phyloP scores from a whole-genome alignment of 2,888 invertebrate genomes.

The Microchrysa polita region DNA sequence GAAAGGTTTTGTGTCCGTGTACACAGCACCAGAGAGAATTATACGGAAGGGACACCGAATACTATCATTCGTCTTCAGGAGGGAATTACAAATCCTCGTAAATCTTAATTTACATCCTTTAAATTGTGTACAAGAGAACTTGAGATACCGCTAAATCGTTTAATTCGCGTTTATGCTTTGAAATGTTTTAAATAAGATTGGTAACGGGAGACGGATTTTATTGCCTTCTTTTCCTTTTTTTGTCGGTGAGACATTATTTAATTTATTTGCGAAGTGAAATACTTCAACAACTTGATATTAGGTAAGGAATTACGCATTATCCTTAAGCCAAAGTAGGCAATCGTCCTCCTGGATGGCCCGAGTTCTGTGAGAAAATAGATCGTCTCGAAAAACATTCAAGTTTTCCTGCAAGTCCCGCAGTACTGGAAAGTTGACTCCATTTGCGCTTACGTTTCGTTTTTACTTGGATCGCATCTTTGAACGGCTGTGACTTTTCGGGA shows the following conservation, averaged over 20 bases:
- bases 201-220: background rate
- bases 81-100: conserved; percentile 40
- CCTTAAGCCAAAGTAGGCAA: no score
- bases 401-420: no score
- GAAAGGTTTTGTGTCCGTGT: background rate
- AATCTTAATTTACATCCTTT: conserved; percentile 50
- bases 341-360: no score
- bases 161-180: conserved; percentile 9
- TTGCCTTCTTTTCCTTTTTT: conserved; percentile 7
- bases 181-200: conserved; percentile 3
- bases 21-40: background rate
- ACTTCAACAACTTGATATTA: no score
- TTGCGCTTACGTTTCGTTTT: no score
- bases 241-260: background rate
- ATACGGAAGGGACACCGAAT: background rate
- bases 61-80: conserved; percentile 12
- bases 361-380: no score
- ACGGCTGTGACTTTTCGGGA: no score
- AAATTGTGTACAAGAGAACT: conserved; percentile 44
- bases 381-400: no score
- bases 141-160: conserved; percentile 14
- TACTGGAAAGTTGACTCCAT: no score
- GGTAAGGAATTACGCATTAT: no score
- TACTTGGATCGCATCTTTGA: no score
- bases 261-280: background rate